phyloP scores from a whole-genome alignment of 2,113 vertebrate genomes.

The Plecotus auritus region DNA sequence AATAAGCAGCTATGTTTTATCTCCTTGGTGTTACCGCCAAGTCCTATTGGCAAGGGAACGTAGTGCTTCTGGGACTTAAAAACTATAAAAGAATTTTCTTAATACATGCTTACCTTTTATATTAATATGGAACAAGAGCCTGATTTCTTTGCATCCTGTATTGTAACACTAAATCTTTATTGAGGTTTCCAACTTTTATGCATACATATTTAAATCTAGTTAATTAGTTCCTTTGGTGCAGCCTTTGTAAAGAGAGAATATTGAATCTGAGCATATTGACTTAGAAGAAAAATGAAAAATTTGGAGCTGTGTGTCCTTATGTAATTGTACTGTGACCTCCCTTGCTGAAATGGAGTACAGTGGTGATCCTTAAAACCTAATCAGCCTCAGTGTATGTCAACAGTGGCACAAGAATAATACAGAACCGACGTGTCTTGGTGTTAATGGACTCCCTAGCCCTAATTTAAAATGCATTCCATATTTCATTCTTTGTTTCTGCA shows the following conservation, averaged over 20 bases:
- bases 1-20: neutral
- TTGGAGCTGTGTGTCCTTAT: constrained; percentile 67
- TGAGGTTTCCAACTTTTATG: neutral
- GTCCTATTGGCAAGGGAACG: neutral
- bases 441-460: neutral
- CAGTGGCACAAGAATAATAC: neutral
- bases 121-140: neutral
- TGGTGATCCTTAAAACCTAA: neutral
- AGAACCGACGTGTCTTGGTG: neutral
- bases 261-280: constrained; percentile 20
- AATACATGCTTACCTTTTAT: neutral
- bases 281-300: constrained; percentile 51
- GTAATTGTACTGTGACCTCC: neutral
- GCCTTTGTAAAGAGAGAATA: constrained; percentile 21
- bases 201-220: constrained; percentile 2
- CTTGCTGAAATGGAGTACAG: constrained; percentile 2
- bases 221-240: constrained; percentile 12
- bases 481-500: constrained; percentile 53
- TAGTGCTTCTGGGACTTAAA: neutral
- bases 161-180: neutral
- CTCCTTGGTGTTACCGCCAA: neutral
- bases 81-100: neutral
- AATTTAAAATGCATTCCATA: neutral
- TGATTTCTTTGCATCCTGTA: neutral
- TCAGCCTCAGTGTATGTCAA: neutral